Base-by-base conservation (phyloP, 2,888 invertebrate genomes). In the Mythimna pallens region DNA sequence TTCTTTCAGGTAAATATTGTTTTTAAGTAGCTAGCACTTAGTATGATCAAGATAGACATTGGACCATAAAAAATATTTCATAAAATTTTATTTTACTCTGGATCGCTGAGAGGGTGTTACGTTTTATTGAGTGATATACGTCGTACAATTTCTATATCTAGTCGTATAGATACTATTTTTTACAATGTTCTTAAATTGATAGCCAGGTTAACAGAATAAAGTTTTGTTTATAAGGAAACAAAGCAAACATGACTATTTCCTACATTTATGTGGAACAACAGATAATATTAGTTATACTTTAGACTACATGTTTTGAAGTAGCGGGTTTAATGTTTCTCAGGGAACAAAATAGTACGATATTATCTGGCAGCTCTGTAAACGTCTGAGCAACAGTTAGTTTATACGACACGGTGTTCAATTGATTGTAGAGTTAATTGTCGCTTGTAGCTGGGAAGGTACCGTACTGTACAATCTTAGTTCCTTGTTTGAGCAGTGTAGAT, bases 81-180 rank as follows among this genome's bases (percentile, higher is more conserved):
- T 87, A 87, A 87, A 86, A 78, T 82, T 82, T 87, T 86, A 87
- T 85, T 85, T 80, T 76, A 77, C 83, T 83, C 78, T 50, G 67
- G 85, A 84, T 82, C 70, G 83, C 70, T 79, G 66, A 83, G 82
- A 79, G 77, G 81, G 62, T 81, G 82, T 88, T 75, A 83, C 62
- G 43, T 74, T 88, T 89, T 87, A 89, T 82, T 75, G 71, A 78
- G 73, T 75, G 65, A 75, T 80, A 80, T 64, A 79, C 77, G 80
- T 85, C 83, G 79, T 86, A 82, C 86, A 88, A 73, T 82, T 85
- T 82, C 68, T 73, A 30, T 30, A 30, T 30, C 30, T 30, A 30
- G 30, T 30, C 30, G 75, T 67, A 73, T 65, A 25, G 2, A 71
- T 65, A 40, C 8, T 20, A 34, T 40, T 63, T 73, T 76, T 78